Evolutionary conservation across 2,888 invertebrate genomes (phyloP).

Genomic region (Mesochorus sp.): DNA sequence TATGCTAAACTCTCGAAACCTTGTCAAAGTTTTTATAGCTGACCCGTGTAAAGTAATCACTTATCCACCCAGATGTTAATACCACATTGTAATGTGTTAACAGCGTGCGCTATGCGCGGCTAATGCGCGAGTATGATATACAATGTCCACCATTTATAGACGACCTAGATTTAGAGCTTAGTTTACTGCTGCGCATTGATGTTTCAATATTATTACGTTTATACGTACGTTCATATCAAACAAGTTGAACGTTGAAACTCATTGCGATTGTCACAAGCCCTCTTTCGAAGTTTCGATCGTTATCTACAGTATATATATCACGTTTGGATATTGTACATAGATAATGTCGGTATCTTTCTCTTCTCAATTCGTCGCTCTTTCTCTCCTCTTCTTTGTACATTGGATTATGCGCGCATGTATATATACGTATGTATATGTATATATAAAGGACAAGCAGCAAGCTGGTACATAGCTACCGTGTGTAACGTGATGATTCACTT

Average conservation of each 20-base stretch:
- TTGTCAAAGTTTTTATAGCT: neutral
- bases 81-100: constrained; percentile 10
- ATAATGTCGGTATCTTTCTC: neutral
- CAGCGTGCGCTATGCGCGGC: neutral
- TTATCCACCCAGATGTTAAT: neutral
- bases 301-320: constrained; percentile 1
- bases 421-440: neutral
- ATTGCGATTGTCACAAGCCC: neutral
- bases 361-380: neutral
- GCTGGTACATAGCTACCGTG: constrained; percentile 30
- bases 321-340: constrained; percentile 18
- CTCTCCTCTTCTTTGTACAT: neutral
- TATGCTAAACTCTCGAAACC: neutral
- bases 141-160: neutral
- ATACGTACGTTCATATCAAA: no score
- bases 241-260: neutral
- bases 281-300: constrained; percentile 10
- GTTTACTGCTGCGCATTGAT: neutral
- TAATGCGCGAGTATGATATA: neutral
- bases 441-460: constrained; percentile 16
- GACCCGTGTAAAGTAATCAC: constrained; percentile 25
- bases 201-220: no score
- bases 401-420: neutral
- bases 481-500: constrained; percentile 61
- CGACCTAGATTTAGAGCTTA: neutral